A percentile compares a stretch with the other conserved stretches of the same genome.
These are phyloP conservation scores for Maccullochella peelii DNA, from an alignment of 2,113 vertebrate species.

Conservation along the genomic window DNA sequence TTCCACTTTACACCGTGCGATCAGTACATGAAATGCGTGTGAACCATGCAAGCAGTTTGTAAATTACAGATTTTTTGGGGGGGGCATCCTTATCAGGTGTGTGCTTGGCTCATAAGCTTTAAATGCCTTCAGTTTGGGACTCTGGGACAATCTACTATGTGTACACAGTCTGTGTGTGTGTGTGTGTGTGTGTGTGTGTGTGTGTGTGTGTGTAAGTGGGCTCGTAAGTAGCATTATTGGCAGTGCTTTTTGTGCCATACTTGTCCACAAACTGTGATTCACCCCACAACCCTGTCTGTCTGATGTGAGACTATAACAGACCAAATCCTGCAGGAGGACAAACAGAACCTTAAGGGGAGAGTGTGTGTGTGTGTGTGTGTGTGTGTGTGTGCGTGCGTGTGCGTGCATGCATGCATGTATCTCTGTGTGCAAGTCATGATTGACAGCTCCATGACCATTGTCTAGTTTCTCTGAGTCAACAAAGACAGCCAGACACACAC, in stretches of 20 bases:
- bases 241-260: slow-evolving; percentile 2
- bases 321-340: slow-evolving; percentile 23
- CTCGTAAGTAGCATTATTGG: slow-evolving; percentile 3
- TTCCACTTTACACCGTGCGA: not conserved
- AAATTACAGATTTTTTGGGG: not conserved
- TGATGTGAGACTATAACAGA: slow-evolving; percentile 38
- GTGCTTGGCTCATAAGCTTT: not conserved
- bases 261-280: slow-evolving; percentile 38
- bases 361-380: not conserved
- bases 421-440: not conserved
- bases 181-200: slow-evolving; percentile 7
- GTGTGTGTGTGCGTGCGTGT: not conserved
- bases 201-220: not conserved
- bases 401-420: not conserved
- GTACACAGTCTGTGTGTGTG: not conserved
- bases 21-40: not conserved
- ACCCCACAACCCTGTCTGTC: slow-evolving; percentile 28
- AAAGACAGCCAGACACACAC: slow-evolving; percentile 3
- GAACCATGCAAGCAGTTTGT: not conserved
- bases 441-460: slow-evolving; percentile 44
- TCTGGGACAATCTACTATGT: not conserved
- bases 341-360: slow-evolving; percentile 7
- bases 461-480: slow-evolving; percentile 15
- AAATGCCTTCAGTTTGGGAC: not conserved
- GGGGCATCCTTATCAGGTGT: not conserved